phyloP scores from a whole-genome alignment of 2,888 invertebrate genomes.

The Cephalotes varians region DNA sequence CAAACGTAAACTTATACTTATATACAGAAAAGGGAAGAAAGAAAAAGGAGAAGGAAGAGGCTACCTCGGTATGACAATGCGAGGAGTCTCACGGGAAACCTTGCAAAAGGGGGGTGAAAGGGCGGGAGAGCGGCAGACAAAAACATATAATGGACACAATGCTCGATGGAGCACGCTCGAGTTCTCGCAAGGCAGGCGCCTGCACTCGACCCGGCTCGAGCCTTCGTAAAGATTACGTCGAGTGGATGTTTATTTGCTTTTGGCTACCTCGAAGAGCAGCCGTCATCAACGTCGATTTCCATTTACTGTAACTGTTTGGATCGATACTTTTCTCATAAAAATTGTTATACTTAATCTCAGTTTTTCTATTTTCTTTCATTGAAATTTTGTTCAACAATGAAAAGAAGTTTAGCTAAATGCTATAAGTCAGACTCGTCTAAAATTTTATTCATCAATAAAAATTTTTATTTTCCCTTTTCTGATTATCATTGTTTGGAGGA shows the following conservation, averaged over 20 bases:
- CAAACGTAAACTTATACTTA: conserved; percentile 80
- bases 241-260: conserved; percentile 78
- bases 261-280: conserved; percentile 38
- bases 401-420: neutral
- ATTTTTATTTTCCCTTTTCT: neutral
- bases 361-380: neutral
- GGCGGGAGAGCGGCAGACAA: conserved; percentile 60
- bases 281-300: conserved; percentile 36
- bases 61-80: conserved; percentile 68
- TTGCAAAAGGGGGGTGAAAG: conserved; percentile 59
- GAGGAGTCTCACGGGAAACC: conserved; percentile 71
- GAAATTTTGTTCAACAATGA: neutral
- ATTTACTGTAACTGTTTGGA: neutral
- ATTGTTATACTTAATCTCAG: neutral
- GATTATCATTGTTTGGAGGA: neutral
- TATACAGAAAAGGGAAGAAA: conserved; percentile 68
- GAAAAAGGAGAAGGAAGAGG: conserved; percentile 35
- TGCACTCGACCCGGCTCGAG: conserved; percentile 70
- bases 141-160: conserved; percentile 79
- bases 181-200: conserved; percentile 72
- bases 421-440: neutral
- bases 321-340: neutral
- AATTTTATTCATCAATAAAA: neutral
- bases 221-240: conserved; percentile 78
- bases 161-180: conserved; percentile 72